Evolutionary conservation across 2,888 invertebrate genomes (phyloP).

Genomic region (Furcula furcula): DNA sequence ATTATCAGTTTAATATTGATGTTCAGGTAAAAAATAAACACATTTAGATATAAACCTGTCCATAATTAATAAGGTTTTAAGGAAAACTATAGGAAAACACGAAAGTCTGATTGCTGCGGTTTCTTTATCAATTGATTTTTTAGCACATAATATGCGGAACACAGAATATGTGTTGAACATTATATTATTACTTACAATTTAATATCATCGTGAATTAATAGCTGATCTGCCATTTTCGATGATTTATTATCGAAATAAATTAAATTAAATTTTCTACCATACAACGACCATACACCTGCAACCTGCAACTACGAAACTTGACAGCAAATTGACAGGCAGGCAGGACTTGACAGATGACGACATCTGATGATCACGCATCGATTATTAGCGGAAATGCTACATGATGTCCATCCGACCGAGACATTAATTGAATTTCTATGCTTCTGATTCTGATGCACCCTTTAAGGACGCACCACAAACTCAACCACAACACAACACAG

Average conservation of each 20-base stretch:
- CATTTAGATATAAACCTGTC: conserved; percentile 4
- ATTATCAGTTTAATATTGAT: neutral
- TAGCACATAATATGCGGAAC: neutral
- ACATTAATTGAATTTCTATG: too few relatives aligned
- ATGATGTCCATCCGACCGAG: too few relatives aligned
- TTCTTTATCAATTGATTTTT: conserved; percentile 1
- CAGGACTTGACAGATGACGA: too few relatives aligned
- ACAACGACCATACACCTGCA: conserved; percentile 27
- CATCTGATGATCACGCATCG: too few relatives aligned
- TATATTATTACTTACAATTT: conserved; percentile 83
- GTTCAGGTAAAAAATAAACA: neutral
- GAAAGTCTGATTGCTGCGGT: conserved; percentile 3
- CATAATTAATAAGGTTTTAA: conserved; percentile 35
- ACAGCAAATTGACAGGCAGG: too few relatives aligned
- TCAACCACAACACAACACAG: too few relatives aligned
- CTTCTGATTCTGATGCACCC: too few relatives aligned
- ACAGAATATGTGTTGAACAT: neutral
- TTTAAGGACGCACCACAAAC: too few relatives aligned
- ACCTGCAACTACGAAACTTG: too few relatives aligned
- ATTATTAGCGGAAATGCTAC: too few relatives aligned
- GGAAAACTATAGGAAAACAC: conserved; percentile 32
- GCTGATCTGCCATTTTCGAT: conserved; percentile 80
- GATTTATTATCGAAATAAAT: conserved; percentile 25
- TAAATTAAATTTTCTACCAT: conserved; percentile 29
- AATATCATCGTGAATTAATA: conserved; percentile 87